Evolutionary conservation across 2,888 invertebrate genomes (phyloP), one percentile per base, ranked within the genome.

Genomic region (Dicranocentrus wangi): DNA sequence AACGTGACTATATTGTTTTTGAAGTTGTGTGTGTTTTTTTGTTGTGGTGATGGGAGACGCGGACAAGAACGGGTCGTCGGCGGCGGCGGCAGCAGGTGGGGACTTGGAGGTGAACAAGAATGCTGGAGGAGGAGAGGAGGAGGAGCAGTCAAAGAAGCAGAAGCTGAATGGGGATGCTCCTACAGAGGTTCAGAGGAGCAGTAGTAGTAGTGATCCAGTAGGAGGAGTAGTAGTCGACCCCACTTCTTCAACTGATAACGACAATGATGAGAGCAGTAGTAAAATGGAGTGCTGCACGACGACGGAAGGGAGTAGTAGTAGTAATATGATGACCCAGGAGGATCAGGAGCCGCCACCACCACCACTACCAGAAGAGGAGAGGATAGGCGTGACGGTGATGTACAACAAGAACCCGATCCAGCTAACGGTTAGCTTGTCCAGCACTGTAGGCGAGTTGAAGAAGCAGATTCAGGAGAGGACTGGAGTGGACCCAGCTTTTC

Each of bases 401-500:
- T 86, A 81, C 73, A 86, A 86, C 61, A 86, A 86, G 71, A 66
- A 85, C 43, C 73, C 68, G n/a, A 27, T 85, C 27, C 81, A 72
- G 1, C 71, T 86, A 55, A 23, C 63, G 8, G 83, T 85, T 69
- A 70, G 83, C 8, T 60, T 82, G 28, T 77, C 78, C 27, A 81
- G 75, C 43, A 86, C 85, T 51, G 82, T 86, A 15, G 21, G 58
- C 2, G 42, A 71, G 25, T 32, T 86, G 43, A 86, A 86, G 69
- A 63, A 69, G 27, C 32, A 25, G 27, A 68, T 86, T 32, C 83
- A 84, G 71, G 75, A 61, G 27, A 42, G 65, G 17, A 83, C 82
- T 13, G 68, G 76, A 39, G 94, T 96, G 84, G 94, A 95, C 82
- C 92, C 93, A 88, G 92, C 93, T 32, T 94, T 95, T 91, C 96